Evolutionary conservation across 2,888 invertebrate species (phyloP).

Genomic region (Sarcophaga subvicina): DNA sequence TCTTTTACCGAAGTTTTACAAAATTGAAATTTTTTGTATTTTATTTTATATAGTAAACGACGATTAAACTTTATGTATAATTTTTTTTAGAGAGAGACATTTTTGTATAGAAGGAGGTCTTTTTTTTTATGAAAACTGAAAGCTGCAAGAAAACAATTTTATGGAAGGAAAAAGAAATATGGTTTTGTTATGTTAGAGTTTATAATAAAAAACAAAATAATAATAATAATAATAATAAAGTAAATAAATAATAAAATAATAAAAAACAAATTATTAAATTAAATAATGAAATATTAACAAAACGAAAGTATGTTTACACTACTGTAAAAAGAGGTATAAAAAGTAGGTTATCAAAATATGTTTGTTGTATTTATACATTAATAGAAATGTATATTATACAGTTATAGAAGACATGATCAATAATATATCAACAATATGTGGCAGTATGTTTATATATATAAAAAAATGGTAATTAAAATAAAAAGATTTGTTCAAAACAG

Average conservation of each 20-base stretch:
- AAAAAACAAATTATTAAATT: constrained; percentile 32
- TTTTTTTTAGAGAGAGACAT: constrained; percentile 53
- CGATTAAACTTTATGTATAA: constrained; percentile 28
- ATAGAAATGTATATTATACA: constrained; percentile 35
- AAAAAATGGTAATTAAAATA: constrained; percentile 48
- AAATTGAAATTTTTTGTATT: constrained; percentile 28
- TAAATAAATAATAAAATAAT: constrained; percentile 17
- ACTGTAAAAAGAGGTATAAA: constrained; percentile 35
- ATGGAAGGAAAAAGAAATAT: constrained; percentile 69
- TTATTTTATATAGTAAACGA: background rate
- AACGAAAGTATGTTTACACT: constrained; percentile 31
- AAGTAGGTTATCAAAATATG: constrained; percentile 44
- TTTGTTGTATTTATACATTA: constrained; percentile 29
- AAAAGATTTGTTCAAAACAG: constrained; percentile 36
- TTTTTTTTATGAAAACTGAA: constrained; percentile 65
- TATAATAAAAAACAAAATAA: constrained; percentile 54
- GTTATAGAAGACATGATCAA: constrained; percentile 8
- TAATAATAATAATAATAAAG: constrained; percentile 9
- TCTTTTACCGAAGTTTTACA: constrained; percentile 52
- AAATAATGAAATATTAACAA: constrained; percentile 3
- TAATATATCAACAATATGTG: constrained; percentile 25
- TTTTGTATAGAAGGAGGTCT: constrained; percentile 58
- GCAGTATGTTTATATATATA: constrained; percentile 43
- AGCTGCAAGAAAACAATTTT: constrained; percentile 67
- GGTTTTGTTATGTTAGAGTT: constrained; percentile 67